phyloP scores from a whole-genome alignment of 2,888 invertebrate species.

The Tortrix viridana region DNA sequence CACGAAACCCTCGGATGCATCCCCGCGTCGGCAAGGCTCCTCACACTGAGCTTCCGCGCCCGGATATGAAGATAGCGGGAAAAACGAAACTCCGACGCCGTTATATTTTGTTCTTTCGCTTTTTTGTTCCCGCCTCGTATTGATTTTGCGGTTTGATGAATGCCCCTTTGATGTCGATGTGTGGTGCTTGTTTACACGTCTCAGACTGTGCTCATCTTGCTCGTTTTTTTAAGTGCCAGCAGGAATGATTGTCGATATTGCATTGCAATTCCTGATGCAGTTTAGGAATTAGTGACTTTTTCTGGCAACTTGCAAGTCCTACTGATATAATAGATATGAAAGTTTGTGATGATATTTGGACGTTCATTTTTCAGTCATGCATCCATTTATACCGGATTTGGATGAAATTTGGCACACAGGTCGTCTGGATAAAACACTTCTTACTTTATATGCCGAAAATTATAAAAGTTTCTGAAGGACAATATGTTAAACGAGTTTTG shows the following conservation, averaged over 20 bases:
- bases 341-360: no score
- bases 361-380: no score
- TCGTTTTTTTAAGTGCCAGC: neutral
- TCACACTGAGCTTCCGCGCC: constrained; percentile 29
- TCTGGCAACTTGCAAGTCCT: no score
- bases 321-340: no score
- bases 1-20: constrained; percentile 4
- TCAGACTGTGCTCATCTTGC: constrained; percentile 3
- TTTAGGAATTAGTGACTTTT: no score
- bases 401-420: no score
- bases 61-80: constrained; percentile 39
- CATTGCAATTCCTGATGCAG: neutral
- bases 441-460: no score
- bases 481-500: no score
- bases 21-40: constrained; percentile 25
- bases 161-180: constrained; percentile 26
- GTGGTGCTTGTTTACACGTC: constrained; percentile 15
- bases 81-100: constrained; percentile 39
- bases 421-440: no score
- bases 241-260: neutral
- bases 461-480: no score
- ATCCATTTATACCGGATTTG: no score
- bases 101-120: constrained; percentile 49
- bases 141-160: constrained; percentile 35
- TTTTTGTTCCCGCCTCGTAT: constrained; percentile 38